These are phyloP conservation scores for Drosophila mojavensis DNA, from an alignment of 1,140 invertebrate genomes.

Conservation along the genomic window DNA sequence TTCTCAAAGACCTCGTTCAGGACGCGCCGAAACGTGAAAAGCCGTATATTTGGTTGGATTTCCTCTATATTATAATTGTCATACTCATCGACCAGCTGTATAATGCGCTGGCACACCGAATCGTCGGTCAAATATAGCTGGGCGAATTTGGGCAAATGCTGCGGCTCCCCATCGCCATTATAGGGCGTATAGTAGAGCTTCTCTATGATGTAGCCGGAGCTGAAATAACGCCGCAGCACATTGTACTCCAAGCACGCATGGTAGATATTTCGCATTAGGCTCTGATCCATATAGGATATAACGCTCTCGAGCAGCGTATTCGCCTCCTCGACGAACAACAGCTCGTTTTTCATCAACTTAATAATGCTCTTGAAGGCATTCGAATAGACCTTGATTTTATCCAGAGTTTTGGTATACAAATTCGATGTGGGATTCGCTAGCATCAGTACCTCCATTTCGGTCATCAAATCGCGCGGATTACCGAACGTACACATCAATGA, in stretches of 20 bases:
- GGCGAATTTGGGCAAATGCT: slow-evolving; percentile 53
- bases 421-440: slow-evolving; percentile 53
- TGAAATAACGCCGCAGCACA: slow-evolving; percentile 61
- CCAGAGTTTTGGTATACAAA: slow-evolving; percentile 45
- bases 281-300: slow-evolving; percentile 51
- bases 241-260: slow-evolving; percentile 67
- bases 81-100: slow-evolving; percentile 56
- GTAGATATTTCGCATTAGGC: slow-evolving; percentile 54
- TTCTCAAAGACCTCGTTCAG: slow-evolving; percentile 63
- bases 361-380: slow-evolving; percentile 65
- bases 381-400: slow-evolving; percentile 62
- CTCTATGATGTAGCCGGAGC: slow-evolving; percentile 45
- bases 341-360: slow-evolving; percentile 61
- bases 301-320: slow-evolving; percentile 53
- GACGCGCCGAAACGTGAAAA: slow-evolving; percentile 54
- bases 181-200: slow-evolving; percentile 16
- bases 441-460: slow-evolving; percentile 55
- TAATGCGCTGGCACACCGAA: slow-evolving; percentile 57
- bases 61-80: slow-evolving; percentile 53
- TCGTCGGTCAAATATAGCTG: slow-evolving; percentile 68
- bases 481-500: slow-evolving; percentile 58
- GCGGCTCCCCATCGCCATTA: slow-evolving; percentile 28
- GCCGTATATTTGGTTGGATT: slow-evolving; percentile 44
- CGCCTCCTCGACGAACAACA: slow-evolving; percentile 59
- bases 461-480: slow-evolving; percentile 41